Evolutionary conservation across 2,888 invertebrate species (phyloP).

Genomic region (Lasioglossum oenotherae): DNA sequence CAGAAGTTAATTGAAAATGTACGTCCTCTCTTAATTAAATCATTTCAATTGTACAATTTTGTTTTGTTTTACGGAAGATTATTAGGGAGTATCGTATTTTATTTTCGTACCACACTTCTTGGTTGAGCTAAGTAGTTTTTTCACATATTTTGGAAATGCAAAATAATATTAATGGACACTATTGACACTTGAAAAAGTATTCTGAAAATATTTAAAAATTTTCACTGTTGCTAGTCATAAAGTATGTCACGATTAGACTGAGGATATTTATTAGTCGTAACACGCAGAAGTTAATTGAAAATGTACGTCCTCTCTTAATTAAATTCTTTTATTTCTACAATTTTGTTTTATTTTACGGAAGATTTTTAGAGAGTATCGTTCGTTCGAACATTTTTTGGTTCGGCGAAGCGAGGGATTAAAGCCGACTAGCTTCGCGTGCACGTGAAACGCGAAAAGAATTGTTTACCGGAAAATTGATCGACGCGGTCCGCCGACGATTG

Average conservation of each 20-base stretch:
- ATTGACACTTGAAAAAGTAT: no score
- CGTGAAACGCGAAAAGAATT: constrained; percentile 26
- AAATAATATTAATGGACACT: no score
- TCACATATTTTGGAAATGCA: no score
- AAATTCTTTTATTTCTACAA: neutral
- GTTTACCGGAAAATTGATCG: constrained; percentile 39
- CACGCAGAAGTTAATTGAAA: neutral
- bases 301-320: neutral
- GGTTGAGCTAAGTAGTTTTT: no score
- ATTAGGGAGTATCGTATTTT: neutral
- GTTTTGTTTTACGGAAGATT: neutral
- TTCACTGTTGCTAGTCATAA: neutral
- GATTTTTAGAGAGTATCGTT: neutral
- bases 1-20: neutral
- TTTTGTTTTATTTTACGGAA: neutral
- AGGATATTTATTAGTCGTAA: neutral
- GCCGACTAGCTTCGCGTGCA: neutral
- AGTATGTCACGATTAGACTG: neutral
- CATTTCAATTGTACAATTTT: neutral
- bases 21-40: neutral
- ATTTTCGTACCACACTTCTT: no score
- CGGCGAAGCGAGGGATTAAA: neutral
- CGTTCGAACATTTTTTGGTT: neutral
- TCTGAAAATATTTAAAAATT: no score
- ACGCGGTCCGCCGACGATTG: constrained; percentile 30